Evolutionary conservation across 2,797 vertebrate species (phyloP), one percentile per base, ranked within the genome.

Genomic region (Macropus fuliginosus): DNA sequence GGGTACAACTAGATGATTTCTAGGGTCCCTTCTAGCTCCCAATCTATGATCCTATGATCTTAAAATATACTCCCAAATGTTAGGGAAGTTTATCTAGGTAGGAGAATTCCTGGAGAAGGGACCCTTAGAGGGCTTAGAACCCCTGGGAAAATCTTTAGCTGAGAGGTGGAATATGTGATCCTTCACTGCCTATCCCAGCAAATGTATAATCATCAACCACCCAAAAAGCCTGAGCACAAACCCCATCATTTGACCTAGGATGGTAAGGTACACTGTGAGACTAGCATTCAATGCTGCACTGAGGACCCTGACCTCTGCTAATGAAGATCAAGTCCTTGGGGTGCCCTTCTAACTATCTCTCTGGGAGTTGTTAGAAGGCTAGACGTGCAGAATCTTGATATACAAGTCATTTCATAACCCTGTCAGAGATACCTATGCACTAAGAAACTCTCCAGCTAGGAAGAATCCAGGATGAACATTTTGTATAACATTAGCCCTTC

Each of bases 121-220:
- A 92, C 95, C 94, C 98, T 55, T 0, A 2, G 91, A 95, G 93
- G 90, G 97, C 90, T 92, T 92, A 95, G 96, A 94, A 97, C n/a
- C n/a, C 34, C n/a, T 24, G 18, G 18, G n/a, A 81, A 81, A 81
- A 46, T 81, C 66, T 10, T 24, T 46, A 81, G 59, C 31, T 66
- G 4, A 34, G n/a, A 81, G 5, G 18, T 81, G 10, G 66, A 81
- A 40, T 74, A 40, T 21, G 5, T 81, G 66, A 46, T 46, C 9
- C n/a, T 81, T 81, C n/a, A 46, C n/a, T 74, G 62, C 34, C 34
- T 18, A 81, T 81, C n/a, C 21, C 18, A n/a, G 5, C 31, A 66
- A 66, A 34, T n/a, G 31, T n/a, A 16, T 2, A 66, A n/a, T n/a
- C 62, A 81, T 40, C 14, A 74, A 14, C 34, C 62, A 18, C 62